phyloP scores from a whole-genome alignment of 1,140 invertebrate species.

The Magallana gigas region DNA sequence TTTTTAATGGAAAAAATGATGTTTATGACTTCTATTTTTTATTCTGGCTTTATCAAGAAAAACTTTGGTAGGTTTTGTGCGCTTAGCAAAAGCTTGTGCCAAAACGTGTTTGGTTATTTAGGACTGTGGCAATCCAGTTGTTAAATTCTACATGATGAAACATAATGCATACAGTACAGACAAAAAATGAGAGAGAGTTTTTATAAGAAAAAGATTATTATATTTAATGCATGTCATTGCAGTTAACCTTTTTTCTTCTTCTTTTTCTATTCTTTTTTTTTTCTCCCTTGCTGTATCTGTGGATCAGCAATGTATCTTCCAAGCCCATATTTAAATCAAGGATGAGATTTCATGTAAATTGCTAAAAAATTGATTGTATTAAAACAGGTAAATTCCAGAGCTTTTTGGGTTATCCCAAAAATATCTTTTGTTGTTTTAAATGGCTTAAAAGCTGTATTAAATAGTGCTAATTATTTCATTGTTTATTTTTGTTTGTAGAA shows the following conservation, averaged over 20 bases:
- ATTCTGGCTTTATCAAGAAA: background rate
- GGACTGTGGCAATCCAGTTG: constrained; percentile 10
- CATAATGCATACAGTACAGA: constrained; percentile 19
- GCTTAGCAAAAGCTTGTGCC: background rate
- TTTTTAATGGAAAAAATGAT: too few species aligned
- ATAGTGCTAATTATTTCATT: constrained; percentile 32
- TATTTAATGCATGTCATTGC: constrained; percentile 19
- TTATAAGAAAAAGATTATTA: background rate
- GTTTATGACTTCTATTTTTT: background rate
- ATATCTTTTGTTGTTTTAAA: background rate
- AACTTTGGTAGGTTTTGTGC: background rate
- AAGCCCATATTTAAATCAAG: background rate
- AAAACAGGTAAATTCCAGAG: constrained; percentile 16
- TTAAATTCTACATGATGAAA: constrained; percentile 11
- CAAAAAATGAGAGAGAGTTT: constrained; percentile 29
- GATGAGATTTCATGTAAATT: background rate
- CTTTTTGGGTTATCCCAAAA: background rate
- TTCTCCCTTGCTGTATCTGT: constrained; percentile 5
- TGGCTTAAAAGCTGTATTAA: constrained; percentile 4
- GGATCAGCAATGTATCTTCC: background rate
- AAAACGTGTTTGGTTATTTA: constrained; percentile 15
- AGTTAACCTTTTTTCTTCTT: background rate
- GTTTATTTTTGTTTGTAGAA: constrained; percentile 32
- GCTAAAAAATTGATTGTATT: background rate
- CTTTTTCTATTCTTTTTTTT: background rate